Conservation (phyloP, 2,797 vertebrate species). For the Dicrostonyx torquatus region DNA sequence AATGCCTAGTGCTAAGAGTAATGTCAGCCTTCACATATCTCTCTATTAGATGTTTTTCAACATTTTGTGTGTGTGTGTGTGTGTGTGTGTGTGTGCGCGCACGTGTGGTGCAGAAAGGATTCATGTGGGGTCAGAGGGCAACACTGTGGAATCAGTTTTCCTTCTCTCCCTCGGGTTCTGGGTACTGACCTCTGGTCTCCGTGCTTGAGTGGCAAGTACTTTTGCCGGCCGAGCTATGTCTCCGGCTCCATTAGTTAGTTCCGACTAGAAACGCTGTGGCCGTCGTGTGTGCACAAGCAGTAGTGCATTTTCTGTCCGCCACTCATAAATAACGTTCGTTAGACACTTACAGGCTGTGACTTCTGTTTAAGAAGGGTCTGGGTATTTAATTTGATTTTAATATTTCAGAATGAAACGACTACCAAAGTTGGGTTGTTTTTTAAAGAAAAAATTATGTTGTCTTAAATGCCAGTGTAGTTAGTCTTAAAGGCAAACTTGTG, state of each 20-base stretch:
- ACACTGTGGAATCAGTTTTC: neutral
- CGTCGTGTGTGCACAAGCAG: neutral
- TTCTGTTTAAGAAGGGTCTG: slow-evolving; percentile 39
- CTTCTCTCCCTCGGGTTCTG: neutral
- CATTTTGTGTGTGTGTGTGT: neutral
- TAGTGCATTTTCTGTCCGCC: slow-evolving; percentile 51
- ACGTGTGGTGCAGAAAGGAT: neutral
- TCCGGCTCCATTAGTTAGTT: slow-evolving; percentile 50
- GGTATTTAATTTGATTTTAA: slow-evolving; percentile 63
- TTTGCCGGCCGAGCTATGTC: neutral
- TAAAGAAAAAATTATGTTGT: neutral
- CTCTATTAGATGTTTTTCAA: neutral
- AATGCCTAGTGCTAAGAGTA: slow-evolving; percentile 66
- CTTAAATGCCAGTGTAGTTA: neutral
- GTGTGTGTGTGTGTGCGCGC: neutral
- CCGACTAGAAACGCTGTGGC: neutral
- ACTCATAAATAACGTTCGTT: slow-evolving; percentile 20
- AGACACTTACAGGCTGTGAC: neutral
- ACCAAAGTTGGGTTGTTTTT: slow-evolving; percentile 58
- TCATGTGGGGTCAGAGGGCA: neutral
- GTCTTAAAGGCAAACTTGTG: neutral
- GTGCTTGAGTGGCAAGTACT: neutral
- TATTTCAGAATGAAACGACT: slow-evolving; percentile 73
- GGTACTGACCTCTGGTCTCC: neutral
- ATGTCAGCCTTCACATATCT: slow-evolving; percentile 48